These are phyloP conservation scores for Eumerus sabulonum DNA, from an alignment of 2,888 invertebrate species.

Conservation along the genomic window DNA sequence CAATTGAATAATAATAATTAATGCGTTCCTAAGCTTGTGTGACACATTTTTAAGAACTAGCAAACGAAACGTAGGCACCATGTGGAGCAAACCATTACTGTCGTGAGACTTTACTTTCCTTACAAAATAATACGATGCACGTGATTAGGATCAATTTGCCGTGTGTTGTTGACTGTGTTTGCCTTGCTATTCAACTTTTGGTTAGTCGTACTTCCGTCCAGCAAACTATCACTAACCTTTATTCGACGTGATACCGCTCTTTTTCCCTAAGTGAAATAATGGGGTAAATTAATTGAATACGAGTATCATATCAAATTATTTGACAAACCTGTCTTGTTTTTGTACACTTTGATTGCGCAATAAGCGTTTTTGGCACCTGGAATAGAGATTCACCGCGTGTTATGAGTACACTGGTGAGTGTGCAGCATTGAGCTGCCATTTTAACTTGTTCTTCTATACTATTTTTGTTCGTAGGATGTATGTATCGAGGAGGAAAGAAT, in stretches of 20 bases:
- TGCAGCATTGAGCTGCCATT: conserved; percentile 92
- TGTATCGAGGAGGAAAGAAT: conserved; percentile 88
- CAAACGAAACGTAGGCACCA: conserved; percentile 51
- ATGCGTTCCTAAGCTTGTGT: conserved; percentile 35
- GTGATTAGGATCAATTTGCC: conserved; percentile 76
- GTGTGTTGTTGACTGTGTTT: conserved; percentile 70
- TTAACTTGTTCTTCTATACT: conserved; percentile 87
- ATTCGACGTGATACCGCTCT: conserved; percentile 74
- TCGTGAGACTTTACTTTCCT: conserved; percentile 9
- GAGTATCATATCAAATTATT: too few relatives aligned
- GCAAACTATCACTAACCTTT: conserved; percentile 72
- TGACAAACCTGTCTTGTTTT: conserved; percentile 75
- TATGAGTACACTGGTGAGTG: conserved; percentile 90
- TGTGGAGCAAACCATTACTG: conserved; percentile 27
- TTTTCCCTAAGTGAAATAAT: conserved; percentile 69
- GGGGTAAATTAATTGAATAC: neutral
- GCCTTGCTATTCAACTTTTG: conserved; percentile 62
- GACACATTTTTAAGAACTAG: conserved; percentile 26
- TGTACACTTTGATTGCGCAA: conserved; percentile 82
- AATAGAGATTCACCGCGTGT: conserved; percentile 88
- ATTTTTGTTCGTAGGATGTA: conserved; percentile 83
- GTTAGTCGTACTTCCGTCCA: conserved; percentile 69
- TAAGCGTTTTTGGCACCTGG: conserved; percentile 87
- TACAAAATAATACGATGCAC: conserved; percentile 77
- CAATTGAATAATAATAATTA: conserved; percentile 34